Base-by-base conservation (phyloP, 1,140 invertebrate species). In the Tyrophagus putrescentiae region DNA sequence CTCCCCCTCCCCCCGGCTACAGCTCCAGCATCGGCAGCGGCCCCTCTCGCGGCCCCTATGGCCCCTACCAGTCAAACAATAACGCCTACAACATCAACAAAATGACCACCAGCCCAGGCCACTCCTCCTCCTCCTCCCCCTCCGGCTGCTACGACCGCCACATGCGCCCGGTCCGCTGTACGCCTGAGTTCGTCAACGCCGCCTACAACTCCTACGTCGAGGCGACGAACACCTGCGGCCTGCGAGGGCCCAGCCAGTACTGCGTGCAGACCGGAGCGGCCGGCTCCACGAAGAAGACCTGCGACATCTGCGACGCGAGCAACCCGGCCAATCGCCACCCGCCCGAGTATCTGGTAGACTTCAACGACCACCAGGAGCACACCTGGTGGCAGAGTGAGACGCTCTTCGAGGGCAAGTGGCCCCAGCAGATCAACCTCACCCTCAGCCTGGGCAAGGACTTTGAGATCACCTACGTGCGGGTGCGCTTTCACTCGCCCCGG, bases 301-400 rank as follows among this genome's bases (percentile, higher is more conserved):
- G 84, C 66, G 78, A 83, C 45, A 64, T 73, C 28, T 84, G 83
- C 66, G 71, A 73, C 67, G 76, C 67, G 60, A 69, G 69, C 18
- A 61, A 68, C 0, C 78, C 78, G 1, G 62, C 61, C 1, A 57
- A 70, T 16, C 77, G 82, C 50, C 87, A 92, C 73, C 80, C 82
- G 3, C 78, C 85, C 0, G 71, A 76, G n/a, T 91, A 79, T 70
- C 75, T 98, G 50, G 96, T 91, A 0, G 95, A 98, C 72, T 79
- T 87, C 67, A 87, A 93, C 65, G 84, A 84, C 62, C 81, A 84
- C 62, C 83, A 88, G 42, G 87, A 91, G 69, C 82, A 83, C 62
- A 96, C 95, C 0, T 97, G 91, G 90, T 98, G 95, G 94, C 93
- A 98, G 69, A 95, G 90, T 2, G 87, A 95, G 68, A 97, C 95